A percentile compares a stretch with the other conserved stretches of the same genome.
Evolutionary conservation across 2,113 vertebrate genomes (phyloP).

Genomic region (Nothobranchius kuhntae): DNA sequence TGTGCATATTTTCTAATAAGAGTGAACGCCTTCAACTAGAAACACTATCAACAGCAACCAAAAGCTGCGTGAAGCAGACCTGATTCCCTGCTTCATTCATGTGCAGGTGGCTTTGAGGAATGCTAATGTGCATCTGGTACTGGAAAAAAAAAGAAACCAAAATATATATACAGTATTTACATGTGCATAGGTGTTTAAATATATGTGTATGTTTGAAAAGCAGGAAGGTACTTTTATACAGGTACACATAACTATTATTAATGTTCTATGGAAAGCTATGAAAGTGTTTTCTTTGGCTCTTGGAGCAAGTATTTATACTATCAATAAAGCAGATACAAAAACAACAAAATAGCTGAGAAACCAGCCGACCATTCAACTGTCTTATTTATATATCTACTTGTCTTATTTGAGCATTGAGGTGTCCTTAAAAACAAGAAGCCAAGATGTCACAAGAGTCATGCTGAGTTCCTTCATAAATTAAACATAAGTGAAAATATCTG

Average conservation of each 20-base stretch:
- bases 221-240: too few species aligned
- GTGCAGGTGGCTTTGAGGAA: slow-evolving; percentile 41
- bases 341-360: too few species aligned
- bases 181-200: too few species aligned
- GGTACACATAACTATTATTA: too few species aligned
- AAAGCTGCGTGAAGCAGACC: slow-evolving; percentile 43
- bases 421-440: background rate
- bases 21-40: slow-evolving; percentile 53
- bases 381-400: background rate
- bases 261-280: too few species aligned
- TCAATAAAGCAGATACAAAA: too few species aligned
- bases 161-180: too few species aligned
- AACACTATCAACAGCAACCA: slow-evolving; percentile 37
- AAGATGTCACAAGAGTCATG: slow-evolving; percentile 15
- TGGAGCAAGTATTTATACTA: too few species aligned
- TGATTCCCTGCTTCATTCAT: slow-evolving; percentile 52
- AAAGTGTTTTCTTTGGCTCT: background rate
- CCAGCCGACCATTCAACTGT: background rate
- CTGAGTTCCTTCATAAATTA: slow-evolving; percentile 11
- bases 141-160: too few species aligned
- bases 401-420: background rate
- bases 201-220: too few species aligned
- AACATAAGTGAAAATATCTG: background rate
- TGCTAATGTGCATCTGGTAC: slow-evolving; percentile 34
- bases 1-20: slow-evolving; percentile 61